These are phyloP conservation scores for Andrena haemorrhoa DNA, from an alignment of 2,888 invertebrate species.

Conservation along the genomic window DNA sequence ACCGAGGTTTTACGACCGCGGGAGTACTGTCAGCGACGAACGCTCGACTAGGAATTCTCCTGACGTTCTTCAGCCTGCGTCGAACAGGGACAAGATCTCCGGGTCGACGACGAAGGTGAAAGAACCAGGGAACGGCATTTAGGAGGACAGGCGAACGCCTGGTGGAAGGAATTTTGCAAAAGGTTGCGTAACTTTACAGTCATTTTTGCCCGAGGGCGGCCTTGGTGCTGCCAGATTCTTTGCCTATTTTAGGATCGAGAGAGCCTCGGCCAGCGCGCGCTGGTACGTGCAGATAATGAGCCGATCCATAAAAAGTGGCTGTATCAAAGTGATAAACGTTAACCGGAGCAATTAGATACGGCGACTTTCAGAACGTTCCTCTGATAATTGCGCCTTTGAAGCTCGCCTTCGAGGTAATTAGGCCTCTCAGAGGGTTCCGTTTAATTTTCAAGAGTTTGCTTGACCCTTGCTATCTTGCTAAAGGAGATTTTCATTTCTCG, in stretches of 20 bases:
- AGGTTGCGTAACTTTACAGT: slow-evolving; percentile 59
- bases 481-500: neutral
- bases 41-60: neutral
- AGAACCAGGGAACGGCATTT: neutral
- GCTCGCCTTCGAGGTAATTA: slow-evolving; percentile 1
- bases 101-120: slow-evolving; percentile 8
- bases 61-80: neutral
- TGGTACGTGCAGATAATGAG: slow-evolving; percentile 58
- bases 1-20: slow-evolving; percentile 43
- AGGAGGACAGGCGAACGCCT: neutral
- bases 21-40: slow-evolving; percentile 38
- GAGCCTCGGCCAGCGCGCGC: slow-evolving; percentile 32
- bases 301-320: slow-evolving; percentile 42
- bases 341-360: slow-evolving; percentile 50
- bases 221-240: slow-evolving; percentile 56
- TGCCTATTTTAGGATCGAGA: slow-evolving; percentile 61
- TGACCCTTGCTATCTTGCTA: neutral
- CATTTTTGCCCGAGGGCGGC: slow-evolving; percentile 58
- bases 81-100: neutral
- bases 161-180: slow-evolving; percentile 35
- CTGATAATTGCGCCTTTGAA: slow-evolving; percentile 30
- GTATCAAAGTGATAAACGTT: slow-evolving; percentile 59
- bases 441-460: slow-evolving; percentile 5
- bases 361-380: slow-evolving; percentile 21
- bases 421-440: neutral